Conservation (phyloP, 1,140 invertebrate genomes). For the Aricia agestis region DNA sequence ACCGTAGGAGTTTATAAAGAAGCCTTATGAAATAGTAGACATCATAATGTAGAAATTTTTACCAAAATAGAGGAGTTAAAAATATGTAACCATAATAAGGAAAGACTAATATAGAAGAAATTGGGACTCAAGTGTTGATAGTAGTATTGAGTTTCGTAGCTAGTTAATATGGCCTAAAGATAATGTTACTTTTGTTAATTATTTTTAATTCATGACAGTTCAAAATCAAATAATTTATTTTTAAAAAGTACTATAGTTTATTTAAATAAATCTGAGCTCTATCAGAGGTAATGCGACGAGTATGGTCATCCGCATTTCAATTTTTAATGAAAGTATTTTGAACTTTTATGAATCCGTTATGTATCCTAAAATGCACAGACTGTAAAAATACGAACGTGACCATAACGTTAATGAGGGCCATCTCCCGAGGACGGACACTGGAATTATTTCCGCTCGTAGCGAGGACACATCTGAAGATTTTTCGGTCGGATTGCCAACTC, state of each 20-base stretch:
- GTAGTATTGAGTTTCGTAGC: conserved; percentile 30
- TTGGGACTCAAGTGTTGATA: conserved; percentile 64
- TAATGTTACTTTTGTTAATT: conserved; percentile 11
- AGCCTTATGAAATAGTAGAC: conserved; percentile 70
- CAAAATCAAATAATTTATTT: too few species aligned
- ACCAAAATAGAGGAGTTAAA: conserved; percentile 50
- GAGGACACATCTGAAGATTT: background rate
- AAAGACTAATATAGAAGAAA: conserved; percentile 54
- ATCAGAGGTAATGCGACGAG: too few species aligned
- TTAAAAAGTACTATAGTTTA: too few species aligned
- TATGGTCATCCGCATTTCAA: too few species aligned
- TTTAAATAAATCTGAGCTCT: background rate
- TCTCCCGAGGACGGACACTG: background rate
- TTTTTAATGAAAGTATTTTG: background rate
- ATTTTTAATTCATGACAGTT: too few species aligned
- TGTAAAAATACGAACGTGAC: conserved; percentile 1
- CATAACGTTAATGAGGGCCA: background rate
- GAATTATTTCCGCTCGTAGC: background rate
- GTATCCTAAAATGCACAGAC: background rate
- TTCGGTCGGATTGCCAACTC: background rate
- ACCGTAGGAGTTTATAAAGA: conserved; percentile 75
- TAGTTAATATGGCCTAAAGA: conserved; percentile 20
- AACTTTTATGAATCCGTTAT: background rate
- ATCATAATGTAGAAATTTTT: conserved; percentile 36
- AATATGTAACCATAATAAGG: conserved; percentile 28